These are phyloP conservation scores for Tortricodes alternella DNA, from an alignment of 2,888 invertebrate species.

Conservation along the genomic window DNA sequence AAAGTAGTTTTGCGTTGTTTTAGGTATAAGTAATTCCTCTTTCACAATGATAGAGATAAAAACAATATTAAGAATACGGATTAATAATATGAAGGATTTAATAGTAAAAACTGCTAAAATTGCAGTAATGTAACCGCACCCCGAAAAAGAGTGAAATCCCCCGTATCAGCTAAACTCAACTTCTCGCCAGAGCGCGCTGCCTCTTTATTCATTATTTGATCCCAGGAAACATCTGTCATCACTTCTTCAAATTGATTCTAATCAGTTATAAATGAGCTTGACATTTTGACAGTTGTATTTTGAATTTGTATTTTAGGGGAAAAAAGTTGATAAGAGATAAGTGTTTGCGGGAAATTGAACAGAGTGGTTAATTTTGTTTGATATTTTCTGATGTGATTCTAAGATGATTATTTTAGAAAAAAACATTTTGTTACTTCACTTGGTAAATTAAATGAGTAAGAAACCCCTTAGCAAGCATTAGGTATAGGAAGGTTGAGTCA, in stretches of 20 bases:
- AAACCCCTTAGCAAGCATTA: too few relatives aligned
- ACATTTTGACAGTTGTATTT: conserved; percentile 25
- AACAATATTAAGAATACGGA: too few relatives aligned
- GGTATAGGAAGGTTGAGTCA: too few relatives aligned
- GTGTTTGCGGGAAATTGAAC: background rate
- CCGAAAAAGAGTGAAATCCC: conserved; percentile 53
- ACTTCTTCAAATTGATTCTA: conserved; percentile 43
- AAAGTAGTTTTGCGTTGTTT: too few relatives aligned
- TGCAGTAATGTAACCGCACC: conserved; percentile 19
- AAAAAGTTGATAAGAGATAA: conserved; percentile 5
- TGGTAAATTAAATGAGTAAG: background rate
- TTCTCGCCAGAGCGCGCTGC: conserved; percentile 71
- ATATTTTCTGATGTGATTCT: too few relatives aligned
- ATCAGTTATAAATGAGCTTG: conserved; percentile 32
- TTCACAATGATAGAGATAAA: too few relatives aligned
- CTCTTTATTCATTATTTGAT: conserved; percentile 76
- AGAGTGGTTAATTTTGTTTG: background rate
- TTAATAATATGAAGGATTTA: too few relatives aligned
- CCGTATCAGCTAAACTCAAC: conserved; percentile 71
- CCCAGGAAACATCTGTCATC: conserved; percentile 68
- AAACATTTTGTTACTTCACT: background rate
- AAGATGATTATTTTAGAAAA: too few relatives aligned
- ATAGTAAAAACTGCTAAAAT: background rate
- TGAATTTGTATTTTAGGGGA: background rate
- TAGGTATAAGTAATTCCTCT: too few relatives aligned